Conservation (phyloP, 2,797 vertebrate species). For the Morus bassanus region DNA sequence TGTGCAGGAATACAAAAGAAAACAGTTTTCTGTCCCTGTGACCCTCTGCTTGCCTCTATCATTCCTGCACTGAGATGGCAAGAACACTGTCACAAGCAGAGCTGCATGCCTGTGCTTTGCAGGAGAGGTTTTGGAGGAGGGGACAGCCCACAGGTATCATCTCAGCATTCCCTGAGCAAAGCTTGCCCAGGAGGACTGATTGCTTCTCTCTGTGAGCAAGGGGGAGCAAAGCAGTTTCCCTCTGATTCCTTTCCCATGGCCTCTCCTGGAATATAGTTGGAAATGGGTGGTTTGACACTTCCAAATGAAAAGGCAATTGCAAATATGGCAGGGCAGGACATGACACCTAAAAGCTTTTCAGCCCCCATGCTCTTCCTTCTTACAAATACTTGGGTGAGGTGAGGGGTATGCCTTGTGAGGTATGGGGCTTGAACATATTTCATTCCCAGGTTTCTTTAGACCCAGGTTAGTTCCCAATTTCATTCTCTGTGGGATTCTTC, state of each 20-base stretch:
- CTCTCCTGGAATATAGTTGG: neutral
- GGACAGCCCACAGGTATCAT: neutral
- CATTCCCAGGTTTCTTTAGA: neutral
- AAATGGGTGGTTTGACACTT: neutral
- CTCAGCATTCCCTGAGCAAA: neutral
- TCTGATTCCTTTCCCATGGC: neutral
- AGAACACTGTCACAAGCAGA: neutral
- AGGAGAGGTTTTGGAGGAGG: neutral
- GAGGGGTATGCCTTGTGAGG: neutral
- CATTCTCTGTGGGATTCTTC: neutral
- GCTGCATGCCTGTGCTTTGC: fast-evolving
- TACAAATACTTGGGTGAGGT: neutral
- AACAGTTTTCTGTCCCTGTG: neutral
- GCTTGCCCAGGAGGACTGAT: neutral
- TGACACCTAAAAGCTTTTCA: neutral
- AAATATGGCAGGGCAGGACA: neutral
- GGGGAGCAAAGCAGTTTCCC: neutral
- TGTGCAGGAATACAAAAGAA: neutral
- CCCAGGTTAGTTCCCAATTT: neutral
- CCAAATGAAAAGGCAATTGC: neutral
- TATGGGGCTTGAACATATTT: neutral
- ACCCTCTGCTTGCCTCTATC: neutral
- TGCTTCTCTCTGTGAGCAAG: neutral
- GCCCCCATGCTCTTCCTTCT: neutral
- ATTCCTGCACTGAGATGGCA: neutral